These are phyloP conservation scores for Cebidichthys violaceus DNA, from an alignment of 2,113 vertebrate genomes.

Conservation along the genomic window DNA sequence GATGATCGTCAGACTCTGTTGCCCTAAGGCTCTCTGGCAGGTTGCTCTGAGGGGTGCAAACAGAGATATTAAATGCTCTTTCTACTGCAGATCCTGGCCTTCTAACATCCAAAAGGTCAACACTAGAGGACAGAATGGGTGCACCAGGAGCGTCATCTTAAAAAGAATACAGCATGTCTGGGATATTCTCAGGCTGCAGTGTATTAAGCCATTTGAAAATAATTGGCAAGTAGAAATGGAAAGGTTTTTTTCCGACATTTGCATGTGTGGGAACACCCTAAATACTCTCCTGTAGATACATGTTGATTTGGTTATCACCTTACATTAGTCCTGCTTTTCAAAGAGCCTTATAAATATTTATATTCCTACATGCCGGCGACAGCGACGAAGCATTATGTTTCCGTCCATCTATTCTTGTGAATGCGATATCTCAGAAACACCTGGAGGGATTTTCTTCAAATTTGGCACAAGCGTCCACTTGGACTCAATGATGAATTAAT, in stretches of 20 bases:
- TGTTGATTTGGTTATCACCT: background rate
- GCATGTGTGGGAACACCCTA: background rate
- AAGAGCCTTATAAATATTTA: background rate
- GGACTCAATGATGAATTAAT: background rate
- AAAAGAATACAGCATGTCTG: conserved; percentile 10
- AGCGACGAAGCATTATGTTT: background rate
- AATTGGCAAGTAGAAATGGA: background rate
- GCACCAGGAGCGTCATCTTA: background rate
- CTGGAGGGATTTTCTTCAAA: background rate
- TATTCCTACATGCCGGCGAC: background rate
- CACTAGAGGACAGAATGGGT: conserved; percentile 18
- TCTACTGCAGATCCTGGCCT: conserved; percentile 9
- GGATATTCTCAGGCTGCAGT: background rate
- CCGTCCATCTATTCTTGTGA: background rate
- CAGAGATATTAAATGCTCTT: conserved; percentile 25
- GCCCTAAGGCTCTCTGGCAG: conserved; percentile 14
- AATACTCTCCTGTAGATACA: background rate
- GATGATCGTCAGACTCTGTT: background rate
- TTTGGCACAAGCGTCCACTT: background rate
- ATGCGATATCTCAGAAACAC: background rate
- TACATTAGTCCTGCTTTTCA: background rate
- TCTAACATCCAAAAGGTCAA: conserved; percentile 23
- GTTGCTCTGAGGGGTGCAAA: background rate
- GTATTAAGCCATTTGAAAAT: conserved; percentile 22
- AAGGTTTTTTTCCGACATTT: background rate